Percentiles rank a stretch among this genome's conserved stretches.
Evolutionary conservation across 2,797 vertebrate species (phyloP).

Genomic region (Melanotaenia boesemani): DNA sequence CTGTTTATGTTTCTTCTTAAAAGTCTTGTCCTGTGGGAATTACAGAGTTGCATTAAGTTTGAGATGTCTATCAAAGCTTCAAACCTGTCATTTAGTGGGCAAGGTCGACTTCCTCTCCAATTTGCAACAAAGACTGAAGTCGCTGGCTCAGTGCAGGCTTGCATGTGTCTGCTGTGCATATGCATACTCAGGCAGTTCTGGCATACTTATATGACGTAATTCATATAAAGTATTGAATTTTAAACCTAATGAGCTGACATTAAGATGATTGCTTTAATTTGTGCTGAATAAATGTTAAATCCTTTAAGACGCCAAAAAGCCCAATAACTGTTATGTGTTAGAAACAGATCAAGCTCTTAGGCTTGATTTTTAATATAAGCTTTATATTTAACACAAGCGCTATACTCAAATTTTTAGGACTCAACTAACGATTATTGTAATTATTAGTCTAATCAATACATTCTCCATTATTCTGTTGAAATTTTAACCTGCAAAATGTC

Average conservation of each 20-base stretch:
- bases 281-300: slow-evolving; percentile 31
- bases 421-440: not conserved
- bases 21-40: slow-evolving; percentile 49
- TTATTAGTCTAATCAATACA: not conserved
- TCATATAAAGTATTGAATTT: slow-evolving; percentile 17
- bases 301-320: slow-evolving; percentile 4
- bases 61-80: slow-evolving; percentile 37
- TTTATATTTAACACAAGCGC: slow-evolving; percentile 4
- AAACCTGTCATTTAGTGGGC: slow-evolving; percentile 57
- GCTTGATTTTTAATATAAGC: slow-evolving; percentile 12
- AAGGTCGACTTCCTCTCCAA: slow-evolving; percentile 39
- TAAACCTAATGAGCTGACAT: slow-evolving; percentile 16
- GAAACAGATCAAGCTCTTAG: slow-evolving; percentile 5
- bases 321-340: not conserved
- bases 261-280: slow-evolving; percentile 12
- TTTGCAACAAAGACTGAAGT: slow-evolving; percentile 26
- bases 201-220: slow-evolving; percentile 17
- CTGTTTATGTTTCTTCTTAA: slow-evolving; percentile 35
- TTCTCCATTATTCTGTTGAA: not conserved
- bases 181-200: slow-evolving; percentile 5
- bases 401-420: not conserved
- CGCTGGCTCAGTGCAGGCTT: slow-evolving; percentile 22
- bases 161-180: slow-evolving; percentile 13
- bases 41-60: slow-evolving; percentile 44
- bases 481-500: not conserved